Evolutionary conservation across 2,113 vertebrate species (phyloP).

Genomic region (Cebidichthys violaceus): DNA sequence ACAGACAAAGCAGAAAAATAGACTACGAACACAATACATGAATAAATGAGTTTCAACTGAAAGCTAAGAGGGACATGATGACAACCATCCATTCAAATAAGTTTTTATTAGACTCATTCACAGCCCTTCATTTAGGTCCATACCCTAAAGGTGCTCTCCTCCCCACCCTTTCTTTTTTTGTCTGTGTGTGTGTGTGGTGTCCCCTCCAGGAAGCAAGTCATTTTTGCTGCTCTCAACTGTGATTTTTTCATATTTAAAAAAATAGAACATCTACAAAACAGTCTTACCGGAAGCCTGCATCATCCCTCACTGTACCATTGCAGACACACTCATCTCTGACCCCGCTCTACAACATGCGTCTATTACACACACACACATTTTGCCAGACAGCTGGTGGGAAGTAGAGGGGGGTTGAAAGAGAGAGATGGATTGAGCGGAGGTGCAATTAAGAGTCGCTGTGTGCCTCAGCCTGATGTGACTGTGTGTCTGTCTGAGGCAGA

Average conservation of each 20-base stretch:
- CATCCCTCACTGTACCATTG: constrained; percentile 27
- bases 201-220: constrained; percentile 47
- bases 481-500: constrained; percentile 36
- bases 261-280: constrained; percentile 49
- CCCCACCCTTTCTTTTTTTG: not conserved
- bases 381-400: constrained; percentile 39
- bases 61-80: not conserved
- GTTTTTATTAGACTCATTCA: constrained; percentile 5
- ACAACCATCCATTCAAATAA: constrained; percentile 22
- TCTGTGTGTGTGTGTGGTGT: not conserved
- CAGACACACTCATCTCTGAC: constrained; percentile 48
- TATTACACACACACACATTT: constrained; percentile 17
- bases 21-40: not conserved
- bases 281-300: constrained; percentile 37
- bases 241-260: constrained; percentile 51
- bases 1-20: constrained; percentile 3
- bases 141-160: constrained; percentile 24
- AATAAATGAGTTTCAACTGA: constrained; percentile 21
- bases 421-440: constrained; percentile 26
- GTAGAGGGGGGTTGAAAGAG: not conserved
- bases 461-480: not conserved
- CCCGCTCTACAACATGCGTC: not conserved
- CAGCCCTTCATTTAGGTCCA: constrained; percentile 38
- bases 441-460: constrained; percentile 52
- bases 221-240: constrained; percentile 51